Base-by-base conservation (phyloP, 92 coral and sea anemone genomes). In the Umimayanthus chanpuru region DNA sequence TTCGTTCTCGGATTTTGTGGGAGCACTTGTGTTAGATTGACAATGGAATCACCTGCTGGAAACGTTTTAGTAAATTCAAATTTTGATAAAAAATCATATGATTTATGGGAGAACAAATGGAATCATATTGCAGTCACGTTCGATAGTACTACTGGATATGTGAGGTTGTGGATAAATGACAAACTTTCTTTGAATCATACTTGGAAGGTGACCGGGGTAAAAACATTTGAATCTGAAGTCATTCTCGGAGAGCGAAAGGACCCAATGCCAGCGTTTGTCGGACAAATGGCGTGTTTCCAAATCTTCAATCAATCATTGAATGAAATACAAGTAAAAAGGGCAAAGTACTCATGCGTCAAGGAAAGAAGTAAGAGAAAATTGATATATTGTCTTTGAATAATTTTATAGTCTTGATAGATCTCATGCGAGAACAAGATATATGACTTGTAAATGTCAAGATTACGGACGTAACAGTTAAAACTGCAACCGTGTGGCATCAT, bases 241-340 rank as follows among this genome's bases (percentile, higher is more conserved):
- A 32, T 73, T 73, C 47, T 73, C 14, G 78, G 78, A 9, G 41
- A 71, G 16, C 36, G 9, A 12, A 8, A 7, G 12, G 26, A 38
- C 18, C 36, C 26, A 8, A 32, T 2, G 10, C 3, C 43, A 73
- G 38, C 10, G n/a, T 73, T 73, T 38, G 40, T 40, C n/a, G 78
- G 78, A 73, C 78, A 49, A 32, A 73, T 73, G 47, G 78, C 78
- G 9, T 73, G 78, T 40, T 18, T 73, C 38, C 78, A 73, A 73
- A 21, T 73, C 26, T 73, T 36, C 78, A 73, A 73, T 26, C 78
- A 73, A 9, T 16, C 78, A 18, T n/a, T 73, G 78, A 28, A 18
- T 4, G 78, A 8, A 25, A 73, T 32, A 73, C n/a, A 73, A 73
- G 16, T 32, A 36, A 6, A 5, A 26, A 40, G 6, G 26, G 78